Evolutionary conservation across 2,888 invertebrate species (phyloP).

Genomic region (Athalia rosae): DNA sequence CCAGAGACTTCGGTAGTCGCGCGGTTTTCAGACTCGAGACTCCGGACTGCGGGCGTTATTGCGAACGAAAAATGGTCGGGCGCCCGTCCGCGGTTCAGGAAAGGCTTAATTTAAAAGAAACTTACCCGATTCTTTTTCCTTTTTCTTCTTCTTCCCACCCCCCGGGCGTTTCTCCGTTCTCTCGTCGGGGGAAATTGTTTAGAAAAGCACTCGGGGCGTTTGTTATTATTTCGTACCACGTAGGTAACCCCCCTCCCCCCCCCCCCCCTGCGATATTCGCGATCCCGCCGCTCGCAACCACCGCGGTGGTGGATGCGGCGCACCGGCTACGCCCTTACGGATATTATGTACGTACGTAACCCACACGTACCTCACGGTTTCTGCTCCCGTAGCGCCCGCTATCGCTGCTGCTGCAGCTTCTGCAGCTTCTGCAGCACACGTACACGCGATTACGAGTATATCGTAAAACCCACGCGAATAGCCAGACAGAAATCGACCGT

Average conservation of each 20-base stretch:
- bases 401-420: too few relatives aligned
- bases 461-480: slow-evolving; percentile 35
- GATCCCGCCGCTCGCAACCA: background rate
- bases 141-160: background rate
- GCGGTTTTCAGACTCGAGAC: slow-evolving; percentile 7
- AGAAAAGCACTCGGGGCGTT: slow-evolving; percentile 11
- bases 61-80: slow-evolving; percentile 6
- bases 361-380: background rate
- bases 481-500: slow-evolving; percentile 43
- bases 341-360: background rate
- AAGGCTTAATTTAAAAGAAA: slow-evolving; percentile 26
- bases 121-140: background rate
- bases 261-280: background rate
- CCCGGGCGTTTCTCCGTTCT: background rate
- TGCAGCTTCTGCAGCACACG: background rate
- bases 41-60: slow-evolving; percentile 16
- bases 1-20: slow-evolving; percentile 12
- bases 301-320: background rate
- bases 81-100: slow-evolving; percentile 7
- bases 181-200: slow-evolving; percentile 19
- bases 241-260: too few relatives aligned
- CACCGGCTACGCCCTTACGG: slow-evolving; percentile 4
- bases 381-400: background rate
- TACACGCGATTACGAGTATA: slow-evolving; percentile 1
- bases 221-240: slow-evolving; percentile 38